A percentile compares a stretch with the other conserved stretches of the same genome.
These are phyloP conservation scores for Percina caprodes DNA, from an alignment of 2,113 vertebrate genomes.

Conservation along the genomic window DNA sequence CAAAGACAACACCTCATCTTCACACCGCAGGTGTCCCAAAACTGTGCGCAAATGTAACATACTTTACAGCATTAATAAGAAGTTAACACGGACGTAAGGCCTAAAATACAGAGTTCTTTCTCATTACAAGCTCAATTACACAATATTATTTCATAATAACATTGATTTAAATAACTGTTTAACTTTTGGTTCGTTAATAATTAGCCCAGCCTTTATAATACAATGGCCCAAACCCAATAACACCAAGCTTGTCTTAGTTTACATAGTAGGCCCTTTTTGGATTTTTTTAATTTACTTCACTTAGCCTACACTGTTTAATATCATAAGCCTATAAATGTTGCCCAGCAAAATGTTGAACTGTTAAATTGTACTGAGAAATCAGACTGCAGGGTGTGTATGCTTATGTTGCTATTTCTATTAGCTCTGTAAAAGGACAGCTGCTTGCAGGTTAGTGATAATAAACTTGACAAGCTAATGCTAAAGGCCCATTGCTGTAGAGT, in stretches of 20 bases:
- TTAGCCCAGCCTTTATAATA: not conserved
- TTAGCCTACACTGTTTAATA: no score
- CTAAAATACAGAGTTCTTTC: not conserved
- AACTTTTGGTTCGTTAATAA: not conserved
- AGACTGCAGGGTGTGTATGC: not conserved
- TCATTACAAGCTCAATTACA: not conserved
- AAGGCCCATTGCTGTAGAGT: not conserved
- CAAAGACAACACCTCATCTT: not conserved
- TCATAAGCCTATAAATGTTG: no score
- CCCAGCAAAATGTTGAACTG: not conserved
- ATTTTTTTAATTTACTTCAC: no score
- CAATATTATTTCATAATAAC: no score
- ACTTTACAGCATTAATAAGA: not conserved
- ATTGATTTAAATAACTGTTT: not conserved
- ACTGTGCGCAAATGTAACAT: not conserved
- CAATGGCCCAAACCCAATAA: not conserved
- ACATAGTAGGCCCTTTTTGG: no score
- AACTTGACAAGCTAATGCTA: not conserved
- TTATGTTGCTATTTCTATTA: not conserved
- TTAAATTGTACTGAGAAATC: not conserved
- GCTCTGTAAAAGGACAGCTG: not conserved
- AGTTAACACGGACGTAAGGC: not conserved
- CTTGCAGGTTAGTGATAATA: not conserved
- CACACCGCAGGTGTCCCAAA: not conserved
- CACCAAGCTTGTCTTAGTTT: not conserved